Evolutionary conservation across 2,888 invertebrate species (phyloP).

Genomic region (Synergus laeviventris): DNA sequence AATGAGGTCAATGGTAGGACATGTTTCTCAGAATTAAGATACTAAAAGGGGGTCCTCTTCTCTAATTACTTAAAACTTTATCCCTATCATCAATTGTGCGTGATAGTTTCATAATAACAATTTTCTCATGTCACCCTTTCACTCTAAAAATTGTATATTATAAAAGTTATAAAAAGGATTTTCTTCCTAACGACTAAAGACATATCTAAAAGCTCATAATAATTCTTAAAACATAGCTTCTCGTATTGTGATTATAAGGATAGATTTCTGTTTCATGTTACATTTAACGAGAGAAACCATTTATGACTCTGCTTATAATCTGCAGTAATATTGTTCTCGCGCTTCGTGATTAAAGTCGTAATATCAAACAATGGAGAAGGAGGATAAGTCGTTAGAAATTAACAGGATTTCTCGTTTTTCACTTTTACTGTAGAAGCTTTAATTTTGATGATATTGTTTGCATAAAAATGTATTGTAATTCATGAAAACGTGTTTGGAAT

Average conservation of each 20-base stretch:
- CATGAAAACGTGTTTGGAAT: neutral
- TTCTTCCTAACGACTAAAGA: slow-evolving; percentile 5
- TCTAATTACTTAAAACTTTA: neutral
- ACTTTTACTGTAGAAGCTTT: neutral
- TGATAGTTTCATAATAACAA: neutral
- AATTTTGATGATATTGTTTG: neutral
- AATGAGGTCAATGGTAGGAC: neutral
- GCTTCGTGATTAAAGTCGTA: slow-evolving; percentile 28
- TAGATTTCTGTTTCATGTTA: slow-evolving; percentile 9
- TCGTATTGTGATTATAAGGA: slow-evolving; percentile 2
- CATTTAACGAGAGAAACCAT: slow-evolving; percentile 23
- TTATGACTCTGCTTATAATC: slow-evolving; percentile 25
- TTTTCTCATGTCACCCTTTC: neutral
- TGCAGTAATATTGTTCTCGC: slow-evolving; percentile 25
- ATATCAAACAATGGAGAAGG: slow-evolving; percentile 22
- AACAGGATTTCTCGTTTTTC: neutral
- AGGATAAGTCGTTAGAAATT: slow-evolving; percentile 26
- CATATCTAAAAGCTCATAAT: slow-evolving; percentile 8
- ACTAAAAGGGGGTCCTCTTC: neutral
- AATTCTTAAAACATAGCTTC: neutral
- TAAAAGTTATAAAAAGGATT: neutral
- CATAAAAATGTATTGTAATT: neutral
- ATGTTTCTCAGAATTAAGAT: neutral
- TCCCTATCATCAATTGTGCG: neutral
- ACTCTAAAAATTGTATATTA: neutral